Evolutionary conservation across 2,113 vertebrate genomes (phyloP).

Genomic region (Erinaceus europaeus): DNA sequence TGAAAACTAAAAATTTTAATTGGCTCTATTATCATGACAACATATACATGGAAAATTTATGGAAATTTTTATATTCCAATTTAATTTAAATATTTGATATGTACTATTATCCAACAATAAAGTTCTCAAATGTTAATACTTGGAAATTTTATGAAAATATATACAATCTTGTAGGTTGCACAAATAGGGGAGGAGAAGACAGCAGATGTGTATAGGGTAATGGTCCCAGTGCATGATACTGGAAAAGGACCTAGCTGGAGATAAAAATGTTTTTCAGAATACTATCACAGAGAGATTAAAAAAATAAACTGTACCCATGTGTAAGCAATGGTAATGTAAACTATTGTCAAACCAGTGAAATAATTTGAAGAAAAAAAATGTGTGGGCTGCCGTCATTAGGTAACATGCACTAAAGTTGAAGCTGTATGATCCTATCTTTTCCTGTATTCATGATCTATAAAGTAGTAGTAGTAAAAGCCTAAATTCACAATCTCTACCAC

Average conservation of each 20-base stretch:
- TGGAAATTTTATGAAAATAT: background rate
- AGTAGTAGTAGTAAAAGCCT: constrained; percentile 36
- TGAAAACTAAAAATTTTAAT: background rate
- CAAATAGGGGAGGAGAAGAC: no score
- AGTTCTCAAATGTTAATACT: background rate
- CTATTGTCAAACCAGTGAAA: no score
- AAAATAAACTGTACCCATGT: no score
- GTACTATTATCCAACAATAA: background rate
- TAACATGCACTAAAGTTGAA: constrained; percentile 18
- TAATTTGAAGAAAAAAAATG: no score
- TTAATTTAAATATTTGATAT: background rate
- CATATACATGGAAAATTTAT: background rate
- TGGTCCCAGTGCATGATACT: no score
- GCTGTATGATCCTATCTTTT: background rate
- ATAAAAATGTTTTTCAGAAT: no score
- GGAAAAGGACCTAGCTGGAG: no score
- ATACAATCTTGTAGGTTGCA: constrained; percentile 4
- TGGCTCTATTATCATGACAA: background rate
- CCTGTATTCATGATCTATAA: constrained; percentile 14
- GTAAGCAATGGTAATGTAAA: no score
- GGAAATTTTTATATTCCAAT: background rate
- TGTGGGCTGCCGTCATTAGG: background rate
- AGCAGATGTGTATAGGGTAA: no score
- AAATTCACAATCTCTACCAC: constrained; percentile 4
- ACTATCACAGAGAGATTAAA: no score